Evolutionary conservation across 2,888 invertebrate genomes (phyloP).

Genomic region (Agrilus cyanescens): DNA sequence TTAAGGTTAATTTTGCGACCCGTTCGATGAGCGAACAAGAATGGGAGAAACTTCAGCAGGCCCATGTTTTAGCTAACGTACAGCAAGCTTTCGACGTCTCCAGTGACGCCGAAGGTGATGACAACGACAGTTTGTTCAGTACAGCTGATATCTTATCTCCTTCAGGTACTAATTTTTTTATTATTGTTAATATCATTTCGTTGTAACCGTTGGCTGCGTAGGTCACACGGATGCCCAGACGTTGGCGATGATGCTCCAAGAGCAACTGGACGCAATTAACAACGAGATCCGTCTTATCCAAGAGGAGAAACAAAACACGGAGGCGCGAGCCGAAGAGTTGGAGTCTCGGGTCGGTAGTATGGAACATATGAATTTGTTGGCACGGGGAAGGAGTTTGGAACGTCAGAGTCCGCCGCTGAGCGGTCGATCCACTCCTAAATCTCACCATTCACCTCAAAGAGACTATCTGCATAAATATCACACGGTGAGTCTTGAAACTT

Average conservation of each 20-base stretch:
- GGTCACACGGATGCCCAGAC: slow-evolving; percentile 83
- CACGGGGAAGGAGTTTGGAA: slow-evolving; percentile 58
- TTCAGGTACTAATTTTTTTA: slow-evolving; percentile 20
- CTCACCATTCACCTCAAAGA: slow-evolving; percentile 66
- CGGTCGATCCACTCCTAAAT: slow-evolving; percentile 78
- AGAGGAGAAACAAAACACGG: slow-evolving; percentile 68
- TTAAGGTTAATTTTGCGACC: slow-evolving; percentile 27
- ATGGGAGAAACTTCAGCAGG: slow-evolving; percentile 93
- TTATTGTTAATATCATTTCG: slow-evolving; percentile 17
- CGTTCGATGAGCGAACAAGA: slow-evolving; percentile 54
- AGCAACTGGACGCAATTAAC: slow-evolving; percentile 98
- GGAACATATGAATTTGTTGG: slow-evolving; percentile 83
- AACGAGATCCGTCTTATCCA: slow-evolving; percentile 80
- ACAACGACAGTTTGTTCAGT: slow-evolving; percentile 66
- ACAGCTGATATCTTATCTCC: slow-evolving; percentile 62
- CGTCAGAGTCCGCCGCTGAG: slow-evolving; percentile 74
- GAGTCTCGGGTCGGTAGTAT: slow-evolving; percentile 93
- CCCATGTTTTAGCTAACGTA: slow-evolving; percentile 79
- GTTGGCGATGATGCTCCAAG: slow-evolving; percentile 95
- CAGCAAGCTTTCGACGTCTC: slow-evolving; percentile 88
- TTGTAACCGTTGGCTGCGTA: background rate
- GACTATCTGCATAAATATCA: slow-evolving; percentile 90
- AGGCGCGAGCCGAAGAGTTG: slow-evolving; percentile 92
- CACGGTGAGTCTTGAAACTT: slow-evolving; percentile 63
- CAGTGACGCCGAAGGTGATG: slow-evolving; percentile 63